Conservation (phyloP, 2,113 vertebrate species). For the Manacus vitellinus region DNA sequence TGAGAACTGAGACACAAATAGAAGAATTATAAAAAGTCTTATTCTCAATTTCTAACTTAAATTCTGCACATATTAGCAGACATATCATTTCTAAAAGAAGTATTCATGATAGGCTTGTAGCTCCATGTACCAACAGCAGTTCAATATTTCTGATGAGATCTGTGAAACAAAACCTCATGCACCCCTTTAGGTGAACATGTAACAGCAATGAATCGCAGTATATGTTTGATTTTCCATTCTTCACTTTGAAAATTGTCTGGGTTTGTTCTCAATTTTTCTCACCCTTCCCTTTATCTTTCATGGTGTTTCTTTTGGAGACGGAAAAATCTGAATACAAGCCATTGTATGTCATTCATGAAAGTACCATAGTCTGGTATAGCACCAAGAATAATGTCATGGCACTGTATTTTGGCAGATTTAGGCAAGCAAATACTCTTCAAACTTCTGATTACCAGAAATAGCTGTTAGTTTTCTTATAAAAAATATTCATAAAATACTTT, state of each 20-base stretch:
- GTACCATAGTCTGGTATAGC: neutral
- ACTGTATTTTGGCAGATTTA: neutral
- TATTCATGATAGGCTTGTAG: neutral
- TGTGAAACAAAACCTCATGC: neutral
- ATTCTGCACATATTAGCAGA: neutral
- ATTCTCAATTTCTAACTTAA: neutral
- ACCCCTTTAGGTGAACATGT: neutral
- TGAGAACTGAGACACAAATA: neutral
- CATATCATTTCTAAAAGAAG: neutral
- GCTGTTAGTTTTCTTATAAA: neutral
- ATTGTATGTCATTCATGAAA: neutral
- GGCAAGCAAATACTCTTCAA: neutral
- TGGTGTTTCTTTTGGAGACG: neutral
- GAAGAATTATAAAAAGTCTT: neutral
- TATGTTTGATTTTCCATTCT: neutral
- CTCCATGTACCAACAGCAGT: neutral
- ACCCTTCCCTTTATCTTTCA: neutral
- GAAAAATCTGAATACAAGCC: neutral
- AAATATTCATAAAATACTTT: neutral
- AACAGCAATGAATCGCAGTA: neutral
- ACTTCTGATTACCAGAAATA: neutral
- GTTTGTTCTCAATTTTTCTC: neutral
- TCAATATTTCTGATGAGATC: neutral
- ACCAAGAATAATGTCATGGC: neutral
- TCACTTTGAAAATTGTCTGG: neutral